Base-by-base conservation (phyloP, 2,888 invertebrate species). In the Hydraecia micacea region DNA sequence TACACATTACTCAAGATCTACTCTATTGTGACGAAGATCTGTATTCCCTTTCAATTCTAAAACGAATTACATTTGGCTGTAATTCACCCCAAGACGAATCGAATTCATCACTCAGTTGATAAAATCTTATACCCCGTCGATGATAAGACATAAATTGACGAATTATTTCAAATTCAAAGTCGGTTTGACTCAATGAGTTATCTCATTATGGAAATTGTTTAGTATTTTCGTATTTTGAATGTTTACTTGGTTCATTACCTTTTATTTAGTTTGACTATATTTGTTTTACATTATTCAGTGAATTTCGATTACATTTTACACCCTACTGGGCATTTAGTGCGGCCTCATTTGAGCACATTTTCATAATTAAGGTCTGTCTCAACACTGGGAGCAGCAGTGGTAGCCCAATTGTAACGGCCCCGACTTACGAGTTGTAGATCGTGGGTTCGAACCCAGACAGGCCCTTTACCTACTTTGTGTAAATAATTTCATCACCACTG, bases 1-100 rank as follows among this genome's bases (percentile, higher is more conserved):
- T 93, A 93, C 92, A 93, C 91, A 93, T 95, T 93, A 94, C 93
- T 94, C 94, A 93, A 94, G 93, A 94, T 92, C 91, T 90, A 89
- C 90, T 90, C 93, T 88, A 93, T 94, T 94, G 94, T 95, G 92
- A 90, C 93, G 90, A 90, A 93, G 92, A 93, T 93, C 92, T 91
- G 91, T 92, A 92, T 93, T 93, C 91, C 91, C 89, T 89, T 90
- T 92, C 92, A 91, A 91, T 92, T 93, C 91, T 88, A 91, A 93
- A 93, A 93, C 90, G 91, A 92, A 93, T 94, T 93, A 93, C 92
- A 91, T 93, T 93, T 91, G 89, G 89, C 90, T 92, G 92, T 93
- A 92, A 93, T 93, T 94, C 90, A 91, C 89, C 88, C 90, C 87
- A 82, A 86, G 89, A 89, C 88, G 88, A 91, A 91, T 88, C 85